Conservation (phyloP, 2,113 vertebrate species). For the Delphinus delphis region DNA sequence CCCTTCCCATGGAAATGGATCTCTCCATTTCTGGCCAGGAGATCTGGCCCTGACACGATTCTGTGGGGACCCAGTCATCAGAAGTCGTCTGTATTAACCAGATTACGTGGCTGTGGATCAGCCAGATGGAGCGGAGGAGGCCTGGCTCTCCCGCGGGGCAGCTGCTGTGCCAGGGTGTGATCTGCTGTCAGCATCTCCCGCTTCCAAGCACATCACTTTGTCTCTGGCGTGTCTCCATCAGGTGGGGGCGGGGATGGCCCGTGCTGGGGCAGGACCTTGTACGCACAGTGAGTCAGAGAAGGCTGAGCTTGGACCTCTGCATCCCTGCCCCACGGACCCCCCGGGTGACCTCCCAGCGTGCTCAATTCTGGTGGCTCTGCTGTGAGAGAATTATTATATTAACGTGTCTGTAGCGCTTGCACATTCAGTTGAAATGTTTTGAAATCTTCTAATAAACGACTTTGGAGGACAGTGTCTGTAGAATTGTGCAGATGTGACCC, state of each 20-base stretch:
- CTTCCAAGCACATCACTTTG: background rate
- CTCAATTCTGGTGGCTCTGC: background rate
- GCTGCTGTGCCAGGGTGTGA: background rate
- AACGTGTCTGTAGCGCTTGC: background rate
- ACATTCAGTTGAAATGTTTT: background rate
- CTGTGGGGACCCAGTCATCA: background rate
- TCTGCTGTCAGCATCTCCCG: background rate
- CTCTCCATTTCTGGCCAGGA: background rate
- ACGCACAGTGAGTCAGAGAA: background rate
- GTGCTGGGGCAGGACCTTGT: background rate
- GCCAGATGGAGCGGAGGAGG: background rate
- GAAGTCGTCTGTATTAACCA: background rate
- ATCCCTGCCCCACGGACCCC: background rate
- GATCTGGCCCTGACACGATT: background rate
- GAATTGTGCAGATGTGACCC: background rate
- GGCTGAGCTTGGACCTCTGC: background rate
- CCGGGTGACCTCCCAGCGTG: background rate
- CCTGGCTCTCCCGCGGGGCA: background rate
- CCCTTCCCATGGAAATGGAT: background rate
- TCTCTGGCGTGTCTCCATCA: background rate
- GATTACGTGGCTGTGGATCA: background rate
- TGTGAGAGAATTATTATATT: background rate
- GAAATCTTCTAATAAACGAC: background rate
- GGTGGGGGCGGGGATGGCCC: background rate
- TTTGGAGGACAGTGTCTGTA: background rate